A percentile compares a stretch with the other conserved stretches of the same genome.
Evolutionary conservation across 2,113 vertebrate genomes (phyloP).

Genomic region (Oryzias curvinotus): DNA sequence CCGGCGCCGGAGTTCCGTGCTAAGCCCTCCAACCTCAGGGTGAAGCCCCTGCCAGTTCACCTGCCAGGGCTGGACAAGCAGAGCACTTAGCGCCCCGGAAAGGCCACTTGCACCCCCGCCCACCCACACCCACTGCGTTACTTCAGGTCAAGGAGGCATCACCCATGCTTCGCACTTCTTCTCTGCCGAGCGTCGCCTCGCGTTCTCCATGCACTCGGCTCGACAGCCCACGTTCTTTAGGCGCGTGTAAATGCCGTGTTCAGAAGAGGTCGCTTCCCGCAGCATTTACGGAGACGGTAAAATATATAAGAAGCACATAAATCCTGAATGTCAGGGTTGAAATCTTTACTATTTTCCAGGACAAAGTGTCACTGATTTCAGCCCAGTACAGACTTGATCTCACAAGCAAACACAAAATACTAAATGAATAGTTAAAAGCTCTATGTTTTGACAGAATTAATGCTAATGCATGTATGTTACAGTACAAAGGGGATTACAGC

Average conservation of each 20-base stretch:
- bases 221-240: constrained; percentile 37
- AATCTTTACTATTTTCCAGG: constrained; percentile 16
- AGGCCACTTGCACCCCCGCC: constrained; percentile 53
- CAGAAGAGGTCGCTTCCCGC: constrained; percentile 34
- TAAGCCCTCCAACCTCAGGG: constrained; percentile 71
- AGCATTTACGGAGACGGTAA: constrained; percentile 15
- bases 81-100: constrained; percentile 65
- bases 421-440: constrained; percentile 15
- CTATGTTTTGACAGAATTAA: constrained; percentile 30
- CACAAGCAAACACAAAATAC: constrained; percentile 2
- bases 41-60: constrained; percentile 78
- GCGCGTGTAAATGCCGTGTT: constrained; percentile 29
- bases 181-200: constrained; percentile 42
- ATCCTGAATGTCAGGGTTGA: background rate
- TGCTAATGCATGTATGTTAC: constrained; percentile 25
- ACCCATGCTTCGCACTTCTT: constrained; percentile 41
- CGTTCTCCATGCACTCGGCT: constrained; percentile 49
- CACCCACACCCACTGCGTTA: constrained; percentile 46
- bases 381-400: background rate
- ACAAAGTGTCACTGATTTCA: constrained; percentile 11
- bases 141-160: constrained; percentile 72
- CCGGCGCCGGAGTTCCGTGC: constrained; percentile 54
- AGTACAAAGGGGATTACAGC: constrained; percentile 25
- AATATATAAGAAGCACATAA: too few species aligned
- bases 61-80: constrained; percentile 74